Base-by-base conservation (phyloP, 1,140 invertebrate genomes). In the Maconellicoccus hirsutus region DNA sequence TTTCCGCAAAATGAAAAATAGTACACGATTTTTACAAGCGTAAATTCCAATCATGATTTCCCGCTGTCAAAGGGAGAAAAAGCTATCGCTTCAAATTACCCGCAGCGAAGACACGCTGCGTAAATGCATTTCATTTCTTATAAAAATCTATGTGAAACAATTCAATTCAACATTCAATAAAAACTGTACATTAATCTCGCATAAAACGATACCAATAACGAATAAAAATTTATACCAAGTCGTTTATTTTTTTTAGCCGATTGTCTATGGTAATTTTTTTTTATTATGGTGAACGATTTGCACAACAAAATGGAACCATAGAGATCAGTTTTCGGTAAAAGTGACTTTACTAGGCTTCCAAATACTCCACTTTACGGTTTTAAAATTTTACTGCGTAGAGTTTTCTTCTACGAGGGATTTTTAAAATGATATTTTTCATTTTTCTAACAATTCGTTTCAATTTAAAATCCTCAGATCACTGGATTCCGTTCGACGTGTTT, bases 141-240 rank as follows among this genome's bases (percentile, higher is more conserved):
- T 66, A 66, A 26, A 66, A 66, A 66, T 66, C 22, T 66, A 66
- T 26, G 61, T 14, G 10, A 25, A 66, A 66, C 61, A 66, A 66
- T 66, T 66, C 61, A 26, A 66, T 25, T 14, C 7, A 23, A 66
- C 61, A 22, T 66, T 66, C 61, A 22, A 66, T 66, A 66, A 66
- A 66, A 66, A 66, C 22, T 25, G 19, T 66, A 66, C 61, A 66
- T 66, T 25, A 66, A 66, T 66, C 61, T 66, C 61, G 61, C 61
- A 66, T 66, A 66, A 66, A 66, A 66, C 61, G 19, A 25, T 25
- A 23, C 61, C 22, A 23, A 25, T 66, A 26, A 26, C 21, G 25
- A 66, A 66, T 66, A 66, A 66, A 66, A 66, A 66, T 66, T 66
- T 66, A 66, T 66, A 8, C 61, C 3, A 23, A 4, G 61, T 23